phyloP scores from a whole-genome alignment of 2,888 invertebrate genomes.

The Agonopterix subpropinquella region DNA sequence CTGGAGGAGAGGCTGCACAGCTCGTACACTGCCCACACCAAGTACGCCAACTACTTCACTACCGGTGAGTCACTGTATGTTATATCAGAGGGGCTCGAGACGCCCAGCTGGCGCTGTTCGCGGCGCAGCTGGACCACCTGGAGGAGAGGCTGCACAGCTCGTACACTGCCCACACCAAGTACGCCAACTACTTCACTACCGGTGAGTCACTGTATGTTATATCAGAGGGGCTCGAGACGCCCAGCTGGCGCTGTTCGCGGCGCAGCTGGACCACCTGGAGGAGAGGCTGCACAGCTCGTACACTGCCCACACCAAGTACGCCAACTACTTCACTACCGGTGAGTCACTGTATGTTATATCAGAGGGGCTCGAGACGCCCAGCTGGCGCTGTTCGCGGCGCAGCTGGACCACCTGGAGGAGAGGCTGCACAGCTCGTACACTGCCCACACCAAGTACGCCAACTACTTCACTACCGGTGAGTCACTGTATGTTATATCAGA shows the following conservation, averaged over 20 bases:
- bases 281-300: constrained; percentile 36
- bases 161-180: constrained; percentile 28
- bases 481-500: background rate
- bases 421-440: constrained; percentile 35
- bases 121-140: constrained; percentile 72
- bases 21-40: constrained; percentile 29
- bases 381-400: constrained; percentile 68
- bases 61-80: constrained; percentile 30
- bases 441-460: constrained; percentile 28
- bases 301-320: constrained; percentile 27
- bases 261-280: constrained; percentile 72
- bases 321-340: constrained; percentile 54
- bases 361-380: constrained; percentile 70
- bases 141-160: constrained; percentile 44
- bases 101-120: constrained; percentile 71
- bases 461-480: constrained; percentile 51
- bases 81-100: no score
- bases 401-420: constrained; percentile 69
- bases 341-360: constrained; percentile 2
- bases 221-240: constrained; percentile 67
- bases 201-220: constrained; percentile 26
- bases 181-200: constrained; percentile 45
- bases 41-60: constrained; percentile 42
- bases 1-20: constrained; percentile 51
- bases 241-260: constrained; percentile 69